phyloP scores from a whole-genome alignment of 2,797 vertebrate species.

The Falco rusticolus region DNA sequence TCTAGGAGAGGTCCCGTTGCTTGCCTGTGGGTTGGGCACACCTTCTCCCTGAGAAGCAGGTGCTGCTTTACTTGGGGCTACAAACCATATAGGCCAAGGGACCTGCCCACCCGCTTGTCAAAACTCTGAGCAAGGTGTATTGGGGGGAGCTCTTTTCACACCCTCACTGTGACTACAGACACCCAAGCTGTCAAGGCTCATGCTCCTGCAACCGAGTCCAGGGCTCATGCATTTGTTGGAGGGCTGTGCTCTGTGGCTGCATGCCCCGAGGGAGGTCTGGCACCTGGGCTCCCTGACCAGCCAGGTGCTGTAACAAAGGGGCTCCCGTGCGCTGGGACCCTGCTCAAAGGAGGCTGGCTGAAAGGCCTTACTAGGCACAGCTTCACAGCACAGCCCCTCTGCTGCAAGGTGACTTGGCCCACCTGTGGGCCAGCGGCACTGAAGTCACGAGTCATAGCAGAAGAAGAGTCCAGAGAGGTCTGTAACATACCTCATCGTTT shows the following conservation, averaged over 20 bases:
- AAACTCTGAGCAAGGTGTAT: neutral
- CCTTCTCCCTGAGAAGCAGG: neutral
- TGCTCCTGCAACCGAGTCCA: neutral
- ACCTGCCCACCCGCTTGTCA: neutral
- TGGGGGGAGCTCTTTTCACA: neutral
- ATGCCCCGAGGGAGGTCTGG: neutral
- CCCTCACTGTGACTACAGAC: neutral
- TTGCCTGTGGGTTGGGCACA: neutral
- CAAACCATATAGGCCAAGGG: neutral
- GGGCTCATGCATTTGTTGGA: neutral
- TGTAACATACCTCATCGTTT: conserved; percentile 88
- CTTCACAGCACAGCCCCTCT: neutral
- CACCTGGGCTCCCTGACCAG: neutral
- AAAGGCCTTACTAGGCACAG: neutral
- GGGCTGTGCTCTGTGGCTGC: neutral
- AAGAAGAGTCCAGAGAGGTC: neutral
- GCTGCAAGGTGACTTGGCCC: fast-evolving
- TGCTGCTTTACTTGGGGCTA: neutral
- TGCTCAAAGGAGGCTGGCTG: neutral
- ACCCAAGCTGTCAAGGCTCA: neutral
- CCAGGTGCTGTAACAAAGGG: neutral
- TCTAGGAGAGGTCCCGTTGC: neutral
- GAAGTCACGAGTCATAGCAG: neutral
- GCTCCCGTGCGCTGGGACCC: neutral
- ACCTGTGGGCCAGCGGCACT: neutral